Evolutionary conservation across 1,140 invertebrate species (phyloP).

Genomic region (Panagrolaimus sp.): DNA sequence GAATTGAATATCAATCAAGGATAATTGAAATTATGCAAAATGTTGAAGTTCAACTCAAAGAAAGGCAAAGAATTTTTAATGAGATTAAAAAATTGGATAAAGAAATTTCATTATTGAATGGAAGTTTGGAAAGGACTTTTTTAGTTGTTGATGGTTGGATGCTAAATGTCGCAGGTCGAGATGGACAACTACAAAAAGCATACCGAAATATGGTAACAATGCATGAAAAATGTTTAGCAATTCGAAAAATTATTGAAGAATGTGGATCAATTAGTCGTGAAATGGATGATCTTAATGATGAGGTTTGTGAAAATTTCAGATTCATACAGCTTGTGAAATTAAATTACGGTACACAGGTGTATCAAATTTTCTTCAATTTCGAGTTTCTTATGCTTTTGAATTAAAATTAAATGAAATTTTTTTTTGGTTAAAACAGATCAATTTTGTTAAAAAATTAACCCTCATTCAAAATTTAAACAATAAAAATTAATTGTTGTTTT

Average conservation of each 20-base stretch:
- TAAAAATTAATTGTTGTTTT: not conserved
- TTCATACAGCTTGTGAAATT: no score
- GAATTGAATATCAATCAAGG: not conserved
- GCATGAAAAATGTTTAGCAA: conserved; percentile 1
- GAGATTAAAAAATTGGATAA: not conserved
- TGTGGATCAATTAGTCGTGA: not conserved
- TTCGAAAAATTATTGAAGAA: not conserved
- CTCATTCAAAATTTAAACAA: no score
- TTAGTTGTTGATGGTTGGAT: not conserved
- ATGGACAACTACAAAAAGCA: conserved; percentile 7
- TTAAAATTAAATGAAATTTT: no score
- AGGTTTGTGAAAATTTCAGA: not conserved
- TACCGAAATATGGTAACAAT: conserved; percentile 5
- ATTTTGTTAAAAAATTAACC: no score
- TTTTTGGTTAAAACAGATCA: no score
- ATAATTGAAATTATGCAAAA: conserved; percentile 9
- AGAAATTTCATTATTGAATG: not conserved
- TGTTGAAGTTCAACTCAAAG: not conserved
- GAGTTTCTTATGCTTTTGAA: no score
- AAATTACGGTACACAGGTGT: no score
- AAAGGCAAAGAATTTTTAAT: not conserved
- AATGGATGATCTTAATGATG: not conserved
- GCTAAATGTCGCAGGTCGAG: not conserved
- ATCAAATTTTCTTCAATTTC: no score
- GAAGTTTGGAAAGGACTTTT: not conserved